These are phyloP conservation scores for Xanthorhoe designata DNA, from an alignment of 2,888 invertebrate genomes.

Conservation along the genomic window DNA sequence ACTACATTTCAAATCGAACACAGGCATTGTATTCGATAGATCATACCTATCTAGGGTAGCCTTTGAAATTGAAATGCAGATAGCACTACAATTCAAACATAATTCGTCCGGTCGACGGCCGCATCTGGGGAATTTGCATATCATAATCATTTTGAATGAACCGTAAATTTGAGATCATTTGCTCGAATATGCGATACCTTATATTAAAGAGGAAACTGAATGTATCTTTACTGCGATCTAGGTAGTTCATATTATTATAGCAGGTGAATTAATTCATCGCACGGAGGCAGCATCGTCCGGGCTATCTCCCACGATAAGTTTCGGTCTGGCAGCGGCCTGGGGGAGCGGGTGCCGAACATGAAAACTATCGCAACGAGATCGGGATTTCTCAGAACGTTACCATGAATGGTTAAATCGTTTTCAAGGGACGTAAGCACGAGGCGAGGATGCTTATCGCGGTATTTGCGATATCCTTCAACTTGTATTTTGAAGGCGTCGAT, in stretches of 20 bases:
- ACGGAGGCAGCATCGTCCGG: slow-evolving; percentile 62
- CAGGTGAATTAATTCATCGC: slow-evolving; percentile 79
- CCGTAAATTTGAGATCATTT: slow-evolving; percentile 63
- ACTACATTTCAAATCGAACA: slow-evolving; percentile 58
- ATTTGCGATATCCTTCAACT: slow-evolving; percentile 50
- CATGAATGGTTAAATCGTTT: slow-evolving; percentile 59
- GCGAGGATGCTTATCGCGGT: slow-evolving; percentile 64
- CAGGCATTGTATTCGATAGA: slow-evolving; percentile 43
- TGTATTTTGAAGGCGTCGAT: slow-evolving; percentile 29
- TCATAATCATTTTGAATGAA: slow-evolving; percentile 61
- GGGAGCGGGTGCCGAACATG: slow-evolving; percentile 49
- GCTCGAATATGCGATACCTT: slow-evolving; percentile 55
- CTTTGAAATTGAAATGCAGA: slow-evolving; percentile 44
- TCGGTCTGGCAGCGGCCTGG: slow-evolving; percentile 56
- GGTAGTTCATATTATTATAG: slow-evolving; percentile 73
- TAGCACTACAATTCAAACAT: slow-evolving; percentile 40
- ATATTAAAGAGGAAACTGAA: slow-evolving; percentile 56
- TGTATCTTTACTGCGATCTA: slow-evolving; percentile 80
- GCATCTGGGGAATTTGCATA: slow-evolving; percentile 44
- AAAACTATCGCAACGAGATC: slow-evolving; percentile 80
- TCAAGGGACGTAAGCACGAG: slow-evolving; percentile 53
- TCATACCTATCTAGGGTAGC: slow-evolving; percentile 39
- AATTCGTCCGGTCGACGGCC: slow-evolving; percentile 37
- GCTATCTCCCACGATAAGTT: slow-evolving; percentile 74
- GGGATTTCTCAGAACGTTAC: slow-evolving; percentile 71